These are phyloP conservation scores for Diachasmimorpha longicaudata DNA, from an alignment of 1,140 invertebrate species.

Conservation along the genomic window DNA sequence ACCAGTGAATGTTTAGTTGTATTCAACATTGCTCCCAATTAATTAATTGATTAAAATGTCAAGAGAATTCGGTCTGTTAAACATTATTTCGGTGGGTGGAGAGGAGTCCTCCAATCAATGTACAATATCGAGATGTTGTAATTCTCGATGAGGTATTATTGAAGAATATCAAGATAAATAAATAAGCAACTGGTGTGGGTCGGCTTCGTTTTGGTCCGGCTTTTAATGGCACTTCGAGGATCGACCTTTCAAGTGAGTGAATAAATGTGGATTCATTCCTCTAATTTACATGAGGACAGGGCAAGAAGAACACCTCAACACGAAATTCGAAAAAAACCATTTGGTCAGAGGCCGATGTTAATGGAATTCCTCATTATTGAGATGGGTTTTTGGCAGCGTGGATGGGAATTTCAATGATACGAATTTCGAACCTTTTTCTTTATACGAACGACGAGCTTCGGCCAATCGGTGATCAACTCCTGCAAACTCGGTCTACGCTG, in stretches of 20 bases:
- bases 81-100: background rate
- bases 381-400: background rate
- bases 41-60: background rate
- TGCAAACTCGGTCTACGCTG: slow-evolving; percentile 68
- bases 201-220: slow-evolving; percentile 16
- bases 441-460: slow-evolving; percentile 66
- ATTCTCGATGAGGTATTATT: background rate
- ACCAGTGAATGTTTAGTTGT: background rate
- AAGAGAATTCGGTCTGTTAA: background rate
- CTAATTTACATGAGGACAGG: background rate
- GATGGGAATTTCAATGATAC: slow-evolving; percentile 27
- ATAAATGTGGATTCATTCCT: background rate
- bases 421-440: slow-evolving; percentile 68
- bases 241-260: slow-evolving; percentile 10
- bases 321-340: slow-evolving; percentile 7
- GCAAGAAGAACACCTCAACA: background rate
- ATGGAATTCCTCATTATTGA: background rate
- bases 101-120: background rate
- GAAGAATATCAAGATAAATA: background rate
- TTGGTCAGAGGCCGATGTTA: background rate
- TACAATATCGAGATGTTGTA: background rate
- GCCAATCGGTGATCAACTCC: slow-evolving; percentile 71
- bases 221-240: slow-evolving; percentile 29
- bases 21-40: background rate
- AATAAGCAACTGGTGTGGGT: background rate